Percentiles rank a stretch among this genome's conserved stretches.
Evolutionary conservation across 1,140 invertebrate genomes (phyloP).

Genomic region (Harpegnathos saltator): DNA sequence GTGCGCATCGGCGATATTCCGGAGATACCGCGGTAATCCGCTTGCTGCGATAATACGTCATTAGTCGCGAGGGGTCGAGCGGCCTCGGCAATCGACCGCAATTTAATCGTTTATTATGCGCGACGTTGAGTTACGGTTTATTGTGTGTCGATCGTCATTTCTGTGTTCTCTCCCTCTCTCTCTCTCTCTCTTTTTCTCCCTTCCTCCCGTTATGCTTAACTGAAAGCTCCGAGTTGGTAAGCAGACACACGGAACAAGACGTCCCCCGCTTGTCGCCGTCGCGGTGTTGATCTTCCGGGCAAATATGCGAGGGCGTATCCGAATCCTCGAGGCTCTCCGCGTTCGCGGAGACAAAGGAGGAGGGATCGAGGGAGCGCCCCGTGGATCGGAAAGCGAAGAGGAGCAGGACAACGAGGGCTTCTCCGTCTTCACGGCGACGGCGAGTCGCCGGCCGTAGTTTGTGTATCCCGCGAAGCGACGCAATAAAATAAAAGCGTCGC

Average conservation of each 20-base stretch:
- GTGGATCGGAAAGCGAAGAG: neutral
- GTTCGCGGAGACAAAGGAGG: neutral
- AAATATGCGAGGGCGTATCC: slow-evolving; percentile 20
- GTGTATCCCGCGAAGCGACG: slow-evolving; percentile 48
- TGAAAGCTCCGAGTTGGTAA: too few relatives aligned
- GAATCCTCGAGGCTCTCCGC: neutral
- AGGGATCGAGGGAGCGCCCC: neutral
- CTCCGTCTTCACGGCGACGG: slow-evolving; percentile 42
- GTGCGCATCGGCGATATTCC: neutral
- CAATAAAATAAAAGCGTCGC: slow-evolving; percentile 59
- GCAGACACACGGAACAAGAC: too few relatives aligned
- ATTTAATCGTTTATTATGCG: too few relatives aligned
- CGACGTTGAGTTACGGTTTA: too few relatives aligned
- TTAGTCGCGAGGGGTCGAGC: neutral
- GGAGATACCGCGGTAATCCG: neutral
- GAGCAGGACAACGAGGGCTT: neutral
- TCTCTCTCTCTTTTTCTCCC: too few relatives aligned
- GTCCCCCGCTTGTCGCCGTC: neutral
- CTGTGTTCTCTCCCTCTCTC: too few relatives aligned
- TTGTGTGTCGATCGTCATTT: too few relatives aligned
- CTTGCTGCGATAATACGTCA: neutral
- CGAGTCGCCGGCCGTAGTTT: slow-evolving; percentile 29
- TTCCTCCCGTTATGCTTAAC: too few relatives aligned
- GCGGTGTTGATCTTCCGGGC: slow-evolving; percentile 5
- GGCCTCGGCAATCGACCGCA: too few relatives aligned